phyloP scores from a whole-genome alignment of 2,113 vertebrate genomes.

The Gnathonemus longibarbis region DNA sequence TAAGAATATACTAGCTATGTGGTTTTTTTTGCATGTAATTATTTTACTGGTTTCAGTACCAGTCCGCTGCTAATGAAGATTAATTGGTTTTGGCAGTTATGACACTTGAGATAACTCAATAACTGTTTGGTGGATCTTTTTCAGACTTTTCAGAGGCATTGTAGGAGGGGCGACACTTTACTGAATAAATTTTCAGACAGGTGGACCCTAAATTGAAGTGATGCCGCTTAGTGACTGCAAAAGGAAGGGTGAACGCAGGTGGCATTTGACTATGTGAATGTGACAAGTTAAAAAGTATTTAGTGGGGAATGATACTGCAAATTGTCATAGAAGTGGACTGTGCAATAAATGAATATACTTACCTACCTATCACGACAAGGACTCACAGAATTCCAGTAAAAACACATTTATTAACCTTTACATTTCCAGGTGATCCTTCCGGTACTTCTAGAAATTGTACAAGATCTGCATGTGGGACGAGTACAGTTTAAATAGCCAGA shows the following conservation, averaged over 20 bases:
- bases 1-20: not conserved
- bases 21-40: not conserved
- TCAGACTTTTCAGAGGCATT: not conserved
- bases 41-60: not conserved
- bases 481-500: not conserved
- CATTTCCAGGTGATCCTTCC: not conserved
- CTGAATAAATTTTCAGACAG: not conserved
- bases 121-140: not conserved
- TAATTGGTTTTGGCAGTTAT: not conserved
- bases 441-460: not conserved
- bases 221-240: not conserved
- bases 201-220: not conserved
- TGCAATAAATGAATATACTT: not conserved
- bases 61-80: not conserved
- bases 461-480: not conserved
- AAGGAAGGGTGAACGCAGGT: not conserved
- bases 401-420: not conserved
- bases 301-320: not conserved
- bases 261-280: not conserved
- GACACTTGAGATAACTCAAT: not conserved
- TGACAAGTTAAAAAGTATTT: not conserved
- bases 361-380: not conserved
- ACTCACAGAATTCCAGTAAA: not conserved
- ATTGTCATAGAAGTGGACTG: not conserved
- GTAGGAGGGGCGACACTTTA: not conserved